A percentile compares a stretch with the other conserved stretches of the same genome.
phyloP scores from a whole-genome alignment of 2,797 vertebrate genomes.

The Sphenodon punctatus region DNA sequence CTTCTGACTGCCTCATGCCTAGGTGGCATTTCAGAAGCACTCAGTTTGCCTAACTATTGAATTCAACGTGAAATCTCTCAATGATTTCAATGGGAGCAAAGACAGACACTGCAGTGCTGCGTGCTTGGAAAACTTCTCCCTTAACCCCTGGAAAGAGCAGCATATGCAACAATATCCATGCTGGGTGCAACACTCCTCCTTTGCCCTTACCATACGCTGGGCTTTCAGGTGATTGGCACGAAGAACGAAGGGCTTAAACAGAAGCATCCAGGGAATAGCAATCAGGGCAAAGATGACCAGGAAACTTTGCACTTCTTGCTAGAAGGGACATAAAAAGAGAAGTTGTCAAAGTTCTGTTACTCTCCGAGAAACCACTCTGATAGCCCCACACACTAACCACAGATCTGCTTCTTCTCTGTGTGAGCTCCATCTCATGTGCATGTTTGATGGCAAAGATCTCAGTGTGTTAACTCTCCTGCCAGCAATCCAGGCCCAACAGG shows the following conservation, averaged over 20 bases:
- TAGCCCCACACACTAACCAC: no score
- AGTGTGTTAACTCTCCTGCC: no score
- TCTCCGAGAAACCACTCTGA: no score
- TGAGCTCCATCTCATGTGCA: not conserved
- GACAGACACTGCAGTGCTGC: not conserved
- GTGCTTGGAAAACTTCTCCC: not conserved
- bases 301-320: constrained; percentile 82
- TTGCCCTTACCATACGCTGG: constrained; percentile 65
- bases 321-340: constrained; percentile 21
- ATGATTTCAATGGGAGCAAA: not conserved
- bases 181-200: not conserved
- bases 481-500: accelerated
- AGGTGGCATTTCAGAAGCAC: not conserved
- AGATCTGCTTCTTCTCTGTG: not conserved
- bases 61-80: not conserved
- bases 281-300: constrained; percentile 80
- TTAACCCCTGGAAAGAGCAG: not conserved
- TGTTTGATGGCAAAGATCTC: not conserved
- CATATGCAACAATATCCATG: not conserved
- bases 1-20: not conserved
- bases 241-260: constrained; percentile 82
- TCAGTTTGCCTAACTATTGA: not conserved
- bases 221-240: constrained; percentile 73
- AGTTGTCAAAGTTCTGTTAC: no score
- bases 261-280: constrained; percentile 83